Base-by-base conservation (phyloP, 2,888 invertebrate species). In the Cybosia mesomella region DNA sequence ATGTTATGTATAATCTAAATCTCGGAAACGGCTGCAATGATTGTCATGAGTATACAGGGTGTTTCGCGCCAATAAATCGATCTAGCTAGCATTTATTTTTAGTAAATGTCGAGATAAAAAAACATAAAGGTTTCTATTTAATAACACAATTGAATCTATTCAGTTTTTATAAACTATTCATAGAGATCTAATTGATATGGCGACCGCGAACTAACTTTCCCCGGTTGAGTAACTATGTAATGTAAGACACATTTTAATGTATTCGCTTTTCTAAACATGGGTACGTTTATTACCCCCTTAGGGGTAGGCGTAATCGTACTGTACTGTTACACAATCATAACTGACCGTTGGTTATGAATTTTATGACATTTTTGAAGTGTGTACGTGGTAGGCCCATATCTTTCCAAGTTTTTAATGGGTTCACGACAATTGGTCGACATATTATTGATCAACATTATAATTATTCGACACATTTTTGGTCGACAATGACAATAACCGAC, bases 131-230 rank as follows among this genome's bases (percentile, higher is more conserved):
- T n/a, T n/a, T 13, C n/a, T 11, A 28, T 39, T 57, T 24, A 43
- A 64, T 59, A 54, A 28, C 58, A 53, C 43, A 43, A 64, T 36
- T 34, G n/a, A 22, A 43, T 15, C 34, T 32, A 64, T 64, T 68
- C 32, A 64, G 55, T 62, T 66, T 68, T 68, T n/a, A 24, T 53
- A 54, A 2, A 5, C 72, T 81, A 79, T 79, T 79, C 78, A 79
- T 67, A 73, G n/a, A 57, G 58, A 58, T 64, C 76, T 75, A 76
- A 76, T 85, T 82, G 76, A 74, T 78, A 85, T 81, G 75, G 68
- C 66, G 55, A 64, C 63, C 68, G 66, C 79, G 77, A 71, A 65
- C 67, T 54, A 66, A 81, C 85, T 85, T 85, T 85, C 84, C 74
- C 78, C 73, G 39, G 55, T 84, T 80, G 71, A 62, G 79, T 71